Conservation (phyloP, 2,797 vertebrate genomes). For the Psittacula derbiana region DNA sequence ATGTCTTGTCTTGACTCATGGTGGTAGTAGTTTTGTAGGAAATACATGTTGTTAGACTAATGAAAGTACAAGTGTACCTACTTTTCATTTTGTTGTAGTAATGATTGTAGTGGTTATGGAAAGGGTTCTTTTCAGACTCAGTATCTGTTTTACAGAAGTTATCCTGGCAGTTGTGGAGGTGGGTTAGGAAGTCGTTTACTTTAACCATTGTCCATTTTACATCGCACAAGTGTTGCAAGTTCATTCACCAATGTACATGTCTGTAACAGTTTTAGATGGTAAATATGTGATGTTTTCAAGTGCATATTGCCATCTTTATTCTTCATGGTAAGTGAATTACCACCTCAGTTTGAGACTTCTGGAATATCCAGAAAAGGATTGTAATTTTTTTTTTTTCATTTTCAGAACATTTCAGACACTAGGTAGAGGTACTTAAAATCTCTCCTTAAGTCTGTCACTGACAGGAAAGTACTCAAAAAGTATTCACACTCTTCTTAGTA, state of each 20-base stretch:
- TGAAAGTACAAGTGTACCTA: background rate
- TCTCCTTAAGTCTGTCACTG: background rate
- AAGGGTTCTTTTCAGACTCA: background rate
- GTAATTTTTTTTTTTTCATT: background rate
- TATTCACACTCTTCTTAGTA: background rate
- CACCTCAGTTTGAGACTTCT: background rate
- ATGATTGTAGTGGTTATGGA: background rate
- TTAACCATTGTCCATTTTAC: background rate
- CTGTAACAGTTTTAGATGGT: background rate
- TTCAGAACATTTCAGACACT: background rate
- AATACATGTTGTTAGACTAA: background rate
- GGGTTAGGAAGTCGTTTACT: background rate
- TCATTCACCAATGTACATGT: background rate
- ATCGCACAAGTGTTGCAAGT: background rate
- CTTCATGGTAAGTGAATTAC: background rate
- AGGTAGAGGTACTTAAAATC: background rate
- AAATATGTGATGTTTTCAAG: background rate
- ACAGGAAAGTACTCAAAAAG: background rate
- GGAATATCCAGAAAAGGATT: background rate
- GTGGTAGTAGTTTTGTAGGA: constrained; percentile 44
- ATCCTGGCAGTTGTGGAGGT: background rate
- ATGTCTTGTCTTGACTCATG: background rate
- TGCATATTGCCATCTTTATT: background rate
- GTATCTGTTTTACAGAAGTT: background rate
- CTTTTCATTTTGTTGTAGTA: background rate